These are phyloP conservation scores for Novumbra hubbsi DNA, from an alignment of 2,797 vertebrate genomes.

Conservation along the genomic window DNA sequence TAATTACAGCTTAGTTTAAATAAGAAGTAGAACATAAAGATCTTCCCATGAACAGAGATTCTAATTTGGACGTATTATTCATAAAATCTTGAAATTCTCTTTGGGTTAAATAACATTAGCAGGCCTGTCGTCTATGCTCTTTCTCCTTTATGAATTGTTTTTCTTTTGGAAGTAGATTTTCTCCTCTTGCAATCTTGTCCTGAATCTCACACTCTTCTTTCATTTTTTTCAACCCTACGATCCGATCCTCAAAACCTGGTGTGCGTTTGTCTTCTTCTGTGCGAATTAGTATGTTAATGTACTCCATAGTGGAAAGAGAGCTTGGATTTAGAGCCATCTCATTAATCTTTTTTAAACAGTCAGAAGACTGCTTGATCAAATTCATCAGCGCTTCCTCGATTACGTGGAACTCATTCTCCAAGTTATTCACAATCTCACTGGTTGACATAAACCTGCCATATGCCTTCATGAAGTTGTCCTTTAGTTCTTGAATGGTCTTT, in stretches of 20 bases:
- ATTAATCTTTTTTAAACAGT: slow-evolving; percentile 37
- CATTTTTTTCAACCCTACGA: slow-evolving; percentile 32
- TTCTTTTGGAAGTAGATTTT: slow-evolving; percentile 18
- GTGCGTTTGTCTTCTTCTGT: slow-evolving; percentile 39
- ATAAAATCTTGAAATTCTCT: no score
- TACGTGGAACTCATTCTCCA: slow-evolving; percentile 10
- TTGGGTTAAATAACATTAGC: no score
- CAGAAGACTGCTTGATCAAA: slow-evolving; percentile 30
- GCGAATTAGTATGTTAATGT: slow-evolving; percentile 42
- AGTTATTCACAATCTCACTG: slow-evolving; percentile 17
- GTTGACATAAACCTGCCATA: slow-evolving; percentile 30
- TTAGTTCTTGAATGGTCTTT: slow-evolving; percentile 36
- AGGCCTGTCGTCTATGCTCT: slow-evolving; percentile 16
- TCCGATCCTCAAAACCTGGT: slow-evolving; percentile 41
- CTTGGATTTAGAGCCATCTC: slow-evolving; percentile 42
- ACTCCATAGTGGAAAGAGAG: slow-evolving; percentile 34
- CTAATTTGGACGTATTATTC: no score
- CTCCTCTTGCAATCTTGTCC: slow-evolving; percentile 32
- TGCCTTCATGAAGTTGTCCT: slow-evolving; percentile 41
- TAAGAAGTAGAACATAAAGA: no score
- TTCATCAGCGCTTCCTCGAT: slow-evolving; percentile 27
- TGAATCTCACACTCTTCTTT: slow-evolving; percentile 21
- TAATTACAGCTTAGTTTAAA: no score
- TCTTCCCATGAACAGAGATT: no score
- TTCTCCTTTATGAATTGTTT: not conserved